phyloP scores from a whole-genome alignment of 2,797 vertebrate genomes.

The Rhynchotus rufescens region DNA sequence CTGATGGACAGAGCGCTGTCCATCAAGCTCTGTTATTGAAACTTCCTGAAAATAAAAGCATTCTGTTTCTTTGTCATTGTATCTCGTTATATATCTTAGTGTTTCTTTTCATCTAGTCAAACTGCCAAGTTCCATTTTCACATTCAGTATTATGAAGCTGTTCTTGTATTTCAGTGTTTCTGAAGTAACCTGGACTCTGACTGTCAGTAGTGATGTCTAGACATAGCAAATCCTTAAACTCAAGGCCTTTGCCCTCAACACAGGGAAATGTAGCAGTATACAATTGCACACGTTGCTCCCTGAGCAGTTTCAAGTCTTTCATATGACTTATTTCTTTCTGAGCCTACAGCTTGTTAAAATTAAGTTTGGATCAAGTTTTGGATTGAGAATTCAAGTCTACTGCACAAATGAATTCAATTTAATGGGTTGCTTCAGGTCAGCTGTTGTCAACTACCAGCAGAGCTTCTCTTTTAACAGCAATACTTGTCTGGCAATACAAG shows the following conservation, averaged over 20 bases:
- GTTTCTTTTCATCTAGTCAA: background rate
- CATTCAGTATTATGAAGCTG: background rate
- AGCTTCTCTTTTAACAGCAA: background rate
- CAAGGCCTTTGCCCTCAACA: slow-evolving; percentile 30
- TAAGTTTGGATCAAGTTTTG: background rate
- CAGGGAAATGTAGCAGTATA: background rate
- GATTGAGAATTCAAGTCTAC: background rate
- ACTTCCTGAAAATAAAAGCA: background rate
- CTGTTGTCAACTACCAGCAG: background rate
- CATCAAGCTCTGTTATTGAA: background rate
- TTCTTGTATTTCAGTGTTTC: slow-evolving; percentile 15
- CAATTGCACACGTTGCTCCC: fast-evolving
- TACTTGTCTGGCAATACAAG: background rate
- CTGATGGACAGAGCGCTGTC: background rate
- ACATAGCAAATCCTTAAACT: slow-evolving; percentile 38
- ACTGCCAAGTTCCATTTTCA: background rate
- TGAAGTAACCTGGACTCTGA: slow-evolving; percentile 14
- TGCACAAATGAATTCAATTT: fast-evolving
- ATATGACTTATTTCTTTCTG: background rate
- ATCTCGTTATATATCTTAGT: background rate
- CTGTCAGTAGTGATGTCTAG: slow-evolving; percentile 33
- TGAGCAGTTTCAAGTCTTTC: background rate
- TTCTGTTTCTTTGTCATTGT: slow-evolving; percentile 22
- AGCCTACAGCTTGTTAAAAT: background rate
- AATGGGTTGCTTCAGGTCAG: background rate